Percentiles rank a stretch among this genome's conserved stretches.
phyloP scores from a whole-genome alignment of 2,888 invertebrate species.

The Halocaridina rubra region DNA sequence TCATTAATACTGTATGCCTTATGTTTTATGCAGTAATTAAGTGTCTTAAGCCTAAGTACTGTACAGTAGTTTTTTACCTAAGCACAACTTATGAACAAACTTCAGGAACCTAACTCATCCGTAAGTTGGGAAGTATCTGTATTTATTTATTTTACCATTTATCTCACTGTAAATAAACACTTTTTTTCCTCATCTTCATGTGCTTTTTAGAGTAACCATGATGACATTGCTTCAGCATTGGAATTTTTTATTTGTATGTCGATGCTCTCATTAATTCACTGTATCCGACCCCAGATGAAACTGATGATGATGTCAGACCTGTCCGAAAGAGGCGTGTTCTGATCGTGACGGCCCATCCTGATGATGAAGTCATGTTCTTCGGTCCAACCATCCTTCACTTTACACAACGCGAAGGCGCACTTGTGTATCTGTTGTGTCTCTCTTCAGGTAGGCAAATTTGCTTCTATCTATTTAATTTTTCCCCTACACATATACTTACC shows the following conservation, averaged over 20 bases:
- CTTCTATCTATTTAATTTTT: too few species aligned
- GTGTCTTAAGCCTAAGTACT: too few species aligned
- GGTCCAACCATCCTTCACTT: slow-evolving; percentile 82
- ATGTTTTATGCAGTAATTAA: too few species aligned
- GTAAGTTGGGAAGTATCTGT: too few species aligned
- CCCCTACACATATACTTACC: too few species aligned
- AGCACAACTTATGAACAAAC: too few species aligned
- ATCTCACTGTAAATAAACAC: background rate
- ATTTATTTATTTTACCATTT: background rate
- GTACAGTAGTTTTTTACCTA: too few species aligned
- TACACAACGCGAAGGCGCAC: slow-evolving; percentile 64
- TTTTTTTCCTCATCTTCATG: background rate
- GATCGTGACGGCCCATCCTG: slow-evolving; percentile 93
- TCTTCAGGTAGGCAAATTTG: slow-evolving; percentile 81
- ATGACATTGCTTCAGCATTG: background rate
- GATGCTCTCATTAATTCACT: too few species aligned
- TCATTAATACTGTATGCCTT: too few species aligned
- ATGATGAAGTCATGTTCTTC: slow-evolving; percentile 99
- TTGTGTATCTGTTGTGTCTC: slow-evolving; percentile 85
- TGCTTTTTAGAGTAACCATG: background rate
- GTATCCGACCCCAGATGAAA: too few species aligned
- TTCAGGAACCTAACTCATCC: too few species aligned
- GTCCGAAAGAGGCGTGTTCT: slow-evolving; percentile 73
- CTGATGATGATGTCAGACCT: too few species aligned
- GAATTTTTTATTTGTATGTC: background rate